A percentile compares a stretch with the other conserved stretches of the same genome.
Conservation (phyloP, 2,113 vertebrate species). For the Furnarius figulus region DNA sequence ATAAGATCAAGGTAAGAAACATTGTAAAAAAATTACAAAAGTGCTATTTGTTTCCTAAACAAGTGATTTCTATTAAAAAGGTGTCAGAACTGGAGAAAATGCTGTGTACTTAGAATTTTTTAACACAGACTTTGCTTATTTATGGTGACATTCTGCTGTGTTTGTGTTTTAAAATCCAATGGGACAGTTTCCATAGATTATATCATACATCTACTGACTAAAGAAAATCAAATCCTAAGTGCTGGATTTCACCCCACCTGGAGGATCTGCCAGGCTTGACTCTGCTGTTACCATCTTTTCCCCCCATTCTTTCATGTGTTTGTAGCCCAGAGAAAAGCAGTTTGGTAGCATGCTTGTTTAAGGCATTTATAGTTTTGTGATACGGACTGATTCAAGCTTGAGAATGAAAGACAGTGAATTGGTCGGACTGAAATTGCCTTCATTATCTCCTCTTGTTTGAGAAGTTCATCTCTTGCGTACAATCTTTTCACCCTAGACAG, state of each 20-base stretch:
- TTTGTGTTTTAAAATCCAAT: slow-evolving; percentile 72
- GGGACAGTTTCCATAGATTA: slow-evolving; percentile 56
- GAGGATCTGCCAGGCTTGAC: not conserved
- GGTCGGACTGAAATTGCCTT: not conserved
- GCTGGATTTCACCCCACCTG: slow-evolving; percentile 3
- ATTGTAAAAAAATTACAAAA: slow-evolving; percentile 84
- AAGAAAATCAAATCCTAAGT: not conserved
- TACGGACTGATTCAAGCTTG: not conserved
- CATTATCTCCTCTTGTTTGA: not conserved
- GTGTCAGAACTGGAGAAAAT: slow-evolving; percentile 92
- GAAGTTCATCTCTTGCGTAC: not conserved
- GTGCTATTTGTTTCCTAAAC: slow-evolving; percentile 93
- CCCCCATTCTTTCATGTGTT: not conserved
- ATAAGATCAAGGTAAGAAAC: slow-evolving; percentile 89
- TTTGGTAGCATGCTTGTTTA: not conserved
- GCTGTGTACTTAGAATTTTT: slow-evolving; percentile 86
- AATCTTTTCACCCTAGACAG: not conserved
- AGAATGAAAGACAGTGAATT: not conserved
- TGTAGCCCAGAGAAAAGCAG: not conserved
- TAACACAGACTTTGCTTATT: slow-evolving; percentile 79
- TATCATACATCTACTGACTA: slow-evolving; percentile 6
- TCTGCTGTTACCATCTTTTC: not conserved
- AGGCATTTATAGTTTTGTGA: not conserved
- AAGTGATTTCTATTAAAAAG: slow-evolving; percentile 91
- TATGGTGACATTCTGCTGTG: slow-evolving; percentile 72